Evolutionary conservation across 2,113 vertebrate species (phyloP).

Genomic region (Arvicanthis niloticus): DNA sequence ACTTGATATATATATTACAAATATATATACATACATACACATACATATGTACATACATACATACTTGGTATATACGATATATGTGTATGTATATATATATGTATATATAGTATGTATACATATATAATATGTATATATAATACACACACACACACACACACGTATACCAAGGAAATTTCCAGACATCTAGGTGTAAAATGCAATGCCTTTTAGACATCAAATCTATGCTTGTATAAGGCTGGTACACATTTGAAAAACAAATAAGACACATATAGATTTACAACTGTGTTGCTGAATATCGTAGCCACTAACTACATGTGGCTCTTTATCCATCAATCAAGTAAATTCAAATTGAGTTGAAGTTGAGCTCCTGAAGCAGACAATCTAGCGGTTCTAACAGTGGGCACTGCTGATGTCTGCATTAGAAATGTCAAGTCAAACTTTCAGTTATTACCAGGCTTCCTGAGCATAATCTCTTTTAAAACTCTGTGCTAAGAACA

Average conservation of each 20-base stretch:
- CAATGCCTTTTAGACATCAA: neutral
- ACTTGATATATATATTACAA: too few species aligned
- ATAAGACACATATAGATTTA: neutral
- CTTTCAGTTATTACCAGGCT: neutral
- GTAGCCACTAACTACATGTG: neutral
- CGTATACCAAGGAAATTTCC: neutral
- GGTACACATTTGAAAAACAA: neutral
- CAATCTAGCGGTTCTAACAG: neutral
- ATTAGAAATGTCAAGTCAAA: neutral
- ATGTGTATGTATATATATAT: too few species aligned
- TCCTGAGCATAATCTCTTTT: neutral
- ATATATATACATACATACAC: too few species aligned
- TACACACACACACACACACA: neutral
- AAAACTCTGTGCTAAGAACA: neutral
- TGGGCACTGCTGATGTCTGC: neutral
- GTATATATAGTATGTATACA: too few species aligned
- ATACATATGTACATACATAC: too few species aligned
- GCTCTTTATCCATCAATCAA: neutral
- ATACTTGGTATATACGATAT: too few species aligned
- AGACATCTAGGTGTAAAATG: constrained; percentile 4
- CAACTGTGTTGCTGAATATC: neutral
- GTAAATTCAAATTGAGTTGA: neutral
- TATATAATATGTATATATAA: too few species aligned
- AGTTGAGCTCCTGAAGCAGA: neutral
- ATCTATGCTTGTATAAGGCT: neutral